phyloP scores from a whole-genome alignment of 2,888 invertebrate species.

The Melinaea menophilus region DNA sequence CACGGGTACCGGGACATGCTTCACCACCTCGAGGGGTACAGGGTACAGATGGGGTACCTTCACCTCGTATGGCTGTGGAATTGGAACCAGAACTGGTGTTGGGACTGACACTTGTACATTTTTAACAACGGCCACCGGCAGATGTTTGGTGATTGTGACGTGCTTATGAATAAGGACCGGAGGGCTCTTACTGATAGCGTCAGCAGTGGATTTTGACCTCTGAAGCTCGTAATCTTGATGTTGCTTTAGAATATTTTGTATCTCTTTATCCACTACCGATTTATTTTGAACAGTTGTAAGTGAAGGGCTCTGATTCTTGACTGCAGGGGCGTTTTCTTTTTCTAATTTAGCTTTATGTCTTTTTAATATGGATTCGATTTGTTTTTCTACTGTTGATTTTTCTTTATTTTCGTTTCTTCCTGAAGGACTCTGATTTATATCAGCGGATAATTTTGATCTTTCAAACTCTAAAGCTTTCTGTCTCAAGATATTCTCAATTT shows the following conservation, averaged over 20 bases:
- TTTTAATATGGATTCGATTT: background rate
- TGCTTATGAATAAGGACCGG: constrained; percentile 43
- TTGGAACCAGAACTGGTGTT: constrained; percentile 44
- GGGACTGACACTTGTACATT: constrained; percentile 39
- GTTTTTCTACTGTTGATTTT: constrained; percentile 6
- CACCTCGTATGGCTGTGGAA: constrained; percentile 44
- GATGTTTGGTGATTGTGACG: constrained; percentile 39
- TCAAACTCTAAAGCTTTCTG: background rate
- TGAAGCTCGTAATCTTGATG: background rate
- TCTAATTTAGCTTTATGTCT: background rate
- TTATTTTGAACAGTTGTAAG: background rate
- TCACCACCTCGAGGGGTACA: constrained; percentile 43
- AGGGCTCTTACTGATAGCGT: constrained; percentile 25
- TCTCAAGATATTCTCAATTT: no score
- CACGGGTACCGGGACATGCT: constrained; percentile 40
- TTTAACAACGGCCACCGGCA: constrained; percentile 39
- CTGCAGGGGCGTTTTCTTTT: constrained; percentile 31
- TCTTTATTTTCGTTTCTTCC: background rate
- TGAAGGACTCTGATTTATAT: constrained; percentile 37
- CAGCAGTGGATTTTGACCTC: background rate
- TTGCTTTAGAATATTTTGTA: constrained; percentile 8
- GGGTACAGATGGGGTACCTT: constrained; percentile 44
- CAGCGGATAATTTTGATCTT: constrained; percentile 20
- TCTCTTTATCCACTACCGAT: constrained; percentile 4
- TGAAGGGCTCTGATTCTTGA: constrained; percentile 37